Evolutionary conservation across 1,140 invertebrate species (phyloP).

Genomic region (Hyles vespertilio): DNA sequence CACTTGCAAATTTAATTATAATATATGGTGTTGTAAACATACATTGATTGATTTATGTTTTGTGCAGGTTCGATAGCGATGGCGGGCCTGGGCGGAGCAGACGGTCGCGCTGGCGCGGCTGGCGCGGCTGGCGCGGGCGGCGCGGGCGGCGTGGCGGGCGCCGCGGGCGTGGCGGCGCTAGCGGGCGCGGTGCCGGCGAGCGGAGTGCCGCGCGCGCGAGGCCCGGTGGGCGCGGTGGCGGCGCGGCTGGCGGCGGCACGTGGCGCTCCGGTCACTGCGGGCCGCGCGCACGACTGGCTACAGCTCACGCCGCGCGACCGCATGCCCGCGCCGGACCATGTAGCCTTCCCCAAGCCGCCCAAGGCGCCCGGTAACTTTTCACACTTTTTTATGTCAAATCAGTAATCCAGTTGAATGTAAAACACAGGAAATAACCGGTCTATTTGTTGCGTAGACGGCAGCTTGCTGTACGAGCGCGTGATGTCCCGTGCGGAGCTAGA

Average conservation of each 20-base stretch:
- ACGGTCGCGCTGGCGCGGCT: constrained; percentile 52
- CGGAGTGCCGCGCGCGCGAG: constrained; percentile 74
- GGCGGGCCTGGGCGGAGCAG: constrained; percentile 75
- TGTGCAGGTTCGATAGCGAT: constrained; percentile 78
- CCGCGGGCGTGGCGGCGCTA: constrained; percentile 58
- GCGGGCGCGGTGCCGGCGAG: not conserved
- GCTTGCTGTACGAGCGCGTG: constrained; percentile 88
- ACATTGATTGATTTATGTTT: too few relatives aligned
- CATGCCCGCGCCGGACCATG: constrained; percentile 85
- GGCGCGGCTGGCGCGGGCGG: constrained; percentile 37
- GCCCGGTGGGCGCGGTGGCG: constrained; percentile 86
- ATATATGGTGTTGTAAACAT: too few relatives aligned
- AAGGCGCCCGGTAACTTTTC: constrained; percentile 75
- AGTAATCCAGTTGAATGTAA: constrained; percentile 61
- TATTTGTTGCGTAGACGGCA: constrained; percentile 79
- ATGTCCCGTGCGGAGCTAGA: constrained; percentile 86
- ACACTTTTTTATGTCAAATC: not conserved
- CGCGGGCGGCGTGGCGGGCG: constrained; percentile 61
- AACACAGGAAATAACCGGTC: not conserved
- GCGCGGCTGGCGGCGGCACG: constrained; percentile 81
- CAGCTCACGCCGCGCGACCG: constrained; percentile 86
- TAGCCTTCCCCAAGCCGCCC: constrained; percentile 91
- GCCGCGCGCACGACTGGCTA: constrained; percentile 85
- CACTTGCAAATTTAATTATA: too few relatives aligned
- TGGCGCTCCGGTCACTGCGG: constrained; percentile 73